Conservation (phyloP, 64 coral and sea anemone genomes). For the Pachyseris speciosa region DNA sequence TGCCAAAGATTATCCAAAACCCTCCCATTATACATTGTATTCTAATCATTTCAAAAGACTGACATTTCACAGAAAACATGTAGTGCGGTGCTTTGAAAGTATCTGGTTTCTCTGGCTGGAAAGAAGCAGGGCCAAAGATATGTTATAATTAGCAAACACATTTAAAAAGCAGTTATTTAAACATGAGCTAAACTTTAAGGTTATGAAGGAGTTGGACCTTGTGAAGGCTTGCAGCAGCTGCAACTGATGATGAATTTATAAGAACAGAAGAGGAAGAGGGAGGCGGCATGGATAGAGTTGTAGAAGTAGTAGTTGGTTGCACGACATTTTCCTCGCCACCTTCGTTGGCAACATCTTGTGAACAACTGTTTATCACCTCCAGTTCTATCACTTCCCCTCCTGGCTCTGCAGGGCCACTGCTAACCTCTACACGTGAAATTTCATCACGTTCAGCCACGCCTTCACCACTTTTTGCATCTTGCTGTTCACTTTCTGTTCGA, state of each 20-base stretch:
- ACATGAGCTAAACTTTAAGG: constrained; percentile 16
- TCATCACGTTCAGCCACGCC: constrained; percentile 15
- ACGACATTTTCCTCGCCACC: constrained; percentile 27
- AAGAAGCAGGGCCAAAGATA: neutral
- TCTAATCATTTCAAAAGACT: no score
- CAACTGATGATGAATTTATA: constrained; percentile 24
- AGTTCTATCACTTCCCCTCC: constrained; percentile 74
- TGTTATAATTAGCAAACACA: neutral
- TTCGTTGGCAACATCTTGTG: constrained; percentile 40
- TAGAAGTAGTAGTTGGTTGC: constrained; percentile 4
- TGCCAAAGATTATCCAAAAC: no score
- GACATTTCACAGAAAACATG: no score
- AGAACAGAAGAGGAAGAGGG: constrained; percentile 55
- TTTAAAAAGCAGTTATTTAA: constrained; percentile 6
- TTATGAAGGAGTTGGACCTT: constrained; percentile 40
- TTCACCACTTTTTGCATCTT: constrained; percentile 23
- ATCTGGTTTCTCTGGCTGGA: neutral
- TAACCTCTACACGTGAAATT: constrained; percentile 10
- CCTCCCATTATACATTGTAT: no score
- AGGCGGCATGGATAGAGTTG: constrained; percentile 32
- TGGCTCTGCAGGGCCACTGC: neutral
- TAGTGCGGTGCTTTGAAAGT: no score
- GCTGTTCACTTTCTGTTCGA: constrained; percentile 74
- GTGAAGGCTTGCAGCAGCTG: constrained; percentile 41
- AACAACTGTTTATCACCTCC: constrained; percentile 72